Conservation (phyloP, 1,140 invertebrate species). For the Nephila pilipes region DNA sequence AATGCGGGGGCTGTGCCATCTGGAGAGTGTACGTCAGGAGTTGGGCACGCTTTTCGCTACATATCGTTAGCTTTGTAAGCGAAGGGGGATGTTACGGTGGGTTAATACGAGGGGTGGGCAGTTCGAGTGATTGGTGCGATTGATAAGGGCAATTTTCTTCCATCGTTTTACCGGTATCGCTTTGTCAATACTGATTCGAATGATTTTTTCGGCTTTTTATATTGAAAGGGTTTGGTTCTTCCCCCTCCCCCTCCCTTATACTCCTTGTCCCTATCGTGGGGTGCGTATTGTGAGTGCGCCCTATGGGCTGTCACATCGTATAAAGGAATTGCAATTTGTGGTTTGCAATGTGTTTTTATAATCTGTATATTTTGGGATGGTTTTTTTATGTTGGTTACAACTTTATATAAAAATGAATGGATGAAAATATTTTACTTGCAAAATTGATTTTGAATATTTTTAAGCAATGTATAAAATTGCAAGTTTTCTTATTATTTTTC, state of each 20-base stretch:
- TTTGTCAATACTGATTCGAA: constrained; percentile 64
- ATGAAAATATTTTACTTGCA: no score
- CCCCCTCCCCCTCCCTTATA: not conserved
- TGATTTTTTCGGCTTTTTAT: constrained; percentile 23
- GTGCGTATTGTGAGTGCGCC: not conserved
- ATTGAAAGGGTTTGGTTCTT: not conserved
- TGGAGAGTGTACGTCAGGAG: constrained; percentile 66
- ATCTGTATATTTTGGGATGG: not conserved
- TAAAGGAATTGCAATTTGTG: not conserved
- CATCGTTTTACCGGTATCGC: constrained; percentile 69
- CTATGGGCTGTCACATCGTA: not conserved
- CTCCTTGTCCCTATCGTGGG: no score
- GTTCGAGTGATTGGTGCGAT: constrained; percentile 62
- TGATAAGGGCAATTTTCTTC: constrained; percentile 66
- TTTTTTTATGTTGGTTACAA: not conserved
- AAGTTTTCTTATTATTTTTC: no score
- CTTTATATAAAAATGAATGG: no score
- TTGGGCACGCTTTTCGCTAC: constrained; percentile 67
- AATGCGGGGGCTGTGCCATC: constrained; percentile 70
- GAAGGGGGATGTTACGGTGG: constrained; percentile 17
- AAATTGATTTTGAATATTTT: no score
- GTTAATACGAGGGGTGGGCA: constrained; percentile 35
- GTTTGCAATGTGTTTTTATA: not conserved
- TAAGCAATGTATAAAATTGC: no score
- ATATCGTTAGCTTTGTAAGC: constrained; percentile 70